Percentiles rank a stretch among this genome's conserved stretches.
Evolutionary conservation across 2,797 vertebrate genomes (phyloP).

Genomic region (Periparus ater): DNA sequence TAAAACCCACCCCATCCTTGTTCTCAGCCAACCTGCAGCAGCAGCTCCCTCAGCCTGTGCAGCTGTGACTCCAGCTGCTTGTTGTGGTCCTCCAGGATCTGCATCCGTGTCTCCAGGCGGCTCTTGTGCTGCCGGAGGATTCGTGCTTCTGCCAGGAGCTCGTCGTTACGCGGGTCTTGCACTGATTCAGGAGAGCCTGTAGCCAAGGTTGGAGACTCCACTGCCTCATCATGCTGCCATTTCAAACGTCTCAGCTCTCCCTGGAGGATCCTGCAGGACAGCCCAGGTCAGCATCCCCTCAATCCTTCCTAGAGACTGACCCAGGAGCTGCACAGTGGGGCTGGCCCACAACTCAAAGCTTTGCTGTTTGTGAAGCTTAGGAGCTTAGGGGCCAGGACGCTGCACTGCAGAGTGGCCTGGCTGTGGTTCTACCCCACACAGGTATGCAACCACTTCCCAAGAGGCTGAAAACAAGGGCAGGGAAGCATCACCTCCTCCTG

Average conservation of each 20-base stretch:
- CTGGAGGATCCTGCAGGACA: constrained; percentile 88
- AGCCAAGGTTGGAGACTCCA: constrained; percentile 82
- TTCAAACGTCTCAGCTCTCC: constrained; percentile 93
- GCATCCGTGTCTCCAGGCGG: constrained; percentile 96
- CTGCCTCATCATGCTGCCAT: constrained; percentile 95
- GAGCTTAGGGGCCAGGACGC: neutral
- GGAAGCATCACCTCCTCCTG: neutral
- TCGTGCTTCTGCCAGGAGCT: constrained; percentile 92
- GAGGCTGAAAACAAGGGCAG: neutral
- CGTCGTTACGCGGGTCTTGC: constrained; percentile 82
- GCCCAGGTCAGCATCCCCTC: neutral
- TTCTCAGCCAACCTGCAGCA: constrained; percentile 84
- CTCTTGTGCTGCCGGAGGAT: constrained; percentile 96
- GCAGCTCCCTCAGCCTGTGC: constrained; percentile 89
- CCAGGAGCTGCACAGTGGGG: accelerated
- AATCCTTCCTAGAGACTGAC: neutral
- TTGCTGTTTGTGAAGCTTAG: neutral
- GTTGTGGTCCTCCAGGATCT: constrained; percentile 98
- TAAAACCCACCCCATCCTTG: neutral
- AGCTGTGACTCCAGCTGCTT: constrained; percentile 97
- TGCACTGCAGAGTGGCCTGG: neutral
- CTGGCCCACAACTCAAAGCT: neutral
- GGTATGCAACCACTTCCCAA: neutral
- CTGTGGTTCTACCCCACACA: neutral
- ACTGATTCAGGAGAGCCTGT: constrained; percentile 78